Conservation (phyloP, 2,113 vertebrate species). For the Bos indicus region DNA sequence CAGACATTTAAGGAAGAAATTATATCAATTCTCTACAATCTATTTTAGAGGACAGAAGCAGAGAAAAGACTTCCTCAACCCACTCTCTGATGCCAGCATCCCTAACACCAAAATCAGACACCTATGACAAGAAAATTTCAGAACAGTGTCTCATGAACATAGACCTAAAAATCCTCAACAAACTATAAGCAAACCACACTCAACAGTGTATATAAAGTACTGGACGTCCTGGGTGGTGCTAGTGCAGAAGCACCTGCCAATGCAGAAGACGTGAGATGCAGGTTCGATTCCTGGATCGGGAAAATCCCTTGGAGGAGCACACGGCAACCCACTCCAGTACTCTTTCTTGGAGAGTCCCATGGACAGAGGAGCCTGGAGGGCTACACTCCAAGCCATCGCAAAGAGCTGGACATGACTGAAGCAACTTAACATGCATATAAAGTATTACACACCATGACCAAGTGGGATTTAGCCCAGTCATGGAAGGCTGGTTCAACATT, state of each 20-base stretch:
- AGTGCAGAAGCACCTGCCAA: background rate
- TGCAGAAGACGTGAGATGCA: background rate
- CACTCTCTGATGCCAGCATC: background rate
- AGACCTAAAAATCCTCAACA: background rate
- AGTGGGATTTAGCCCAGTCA: background rate
- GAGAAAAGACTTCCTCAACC: background rate
- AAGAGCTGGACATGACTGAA: background rate
- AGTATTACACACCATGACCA: background rate
- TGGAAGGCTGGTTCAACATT: background rate
- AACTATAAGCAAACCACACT: background rate
- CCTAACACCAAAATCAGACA: background rate
- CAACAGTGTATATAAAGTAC: background rate
- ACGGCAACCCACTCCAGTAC: background rate
- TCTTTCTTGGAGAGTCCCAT: background rate
- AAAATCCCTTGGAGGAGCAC: background rate
- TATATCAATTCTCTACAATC: background rate
- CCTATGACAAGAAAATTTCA: background rate
- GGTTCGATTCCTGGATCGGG: background rate
- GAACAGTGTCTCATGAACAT: background rate
- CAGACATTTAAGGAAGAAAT: background rate
- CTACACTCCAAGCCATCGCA: background rate
- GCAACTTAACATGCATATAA: background rate
- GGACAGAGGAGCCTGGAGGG: background rate
- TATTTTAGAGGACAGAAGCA: background rate
- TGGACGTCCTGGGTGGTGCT: background rate